A percentile compares a stretch with the other conserved stretches of the same genome.
These are phyloP conservation scores for Metacarcinus magister DNA, from an alignment of 2,888 invertebrate species.

Conservation along the genomic window DNA sequence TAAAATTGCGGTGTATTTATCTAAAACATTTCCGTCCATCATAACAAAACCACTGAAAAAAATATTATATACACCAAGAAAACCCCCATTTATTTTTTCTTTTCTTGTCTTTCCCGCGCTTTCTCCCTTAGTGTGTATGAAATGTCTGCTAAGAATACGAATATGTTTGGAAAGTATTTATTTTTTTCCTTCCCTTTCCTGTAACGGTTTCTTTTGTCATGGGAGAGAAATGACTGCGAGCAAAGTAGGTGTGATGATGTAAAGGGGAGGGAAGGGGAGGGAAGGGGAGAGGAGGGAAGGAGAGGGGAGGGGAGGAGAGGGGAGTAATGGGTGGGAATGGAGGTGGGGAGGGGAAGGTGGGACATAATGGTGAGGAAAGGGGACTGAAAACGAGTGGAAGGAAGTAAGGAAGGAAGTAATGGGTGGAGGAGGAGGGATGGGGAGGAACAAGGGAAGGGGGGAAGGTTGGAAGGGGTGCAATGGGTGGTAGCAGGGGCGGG, in stretches of 20 bases:
- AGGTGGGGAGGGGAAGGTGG: not conserved
- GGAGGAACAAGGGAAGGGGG: too few species aligned
- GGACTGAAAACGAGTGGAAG: not conserved
- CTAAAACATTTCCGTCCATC: not conserved
- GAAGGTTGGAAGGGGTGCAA: not conserved
- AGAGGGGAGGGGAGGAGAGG: not conserved
- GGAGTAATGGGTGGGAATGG: not conserved
- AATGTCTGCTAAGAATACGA: not conserved
- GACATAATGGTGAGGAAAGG: constrained; percentile 15
- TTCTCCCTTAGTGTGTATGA: not conserved
- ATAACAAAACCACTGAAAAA: not conserved
- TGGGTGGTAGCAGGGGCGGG: constrained; percentile 13
- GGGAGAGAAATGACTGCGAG: not conserved
- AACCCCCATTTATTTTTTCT: not conserved
- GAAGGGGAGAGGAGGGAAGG: not conserved
- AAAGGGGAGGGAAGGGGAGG: not conserved
- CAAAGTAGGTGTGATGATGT: constrained; percentile 29
- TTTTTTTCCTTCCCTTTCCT: not conserved
- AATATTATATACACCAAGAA: not conserved
- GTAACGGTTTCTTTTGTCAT: constrained; percentile 7
- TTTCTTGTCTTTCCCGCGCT: not conserved
- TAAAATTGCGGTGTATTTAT: not conserved
- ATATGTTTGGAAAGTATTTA: not conserved
- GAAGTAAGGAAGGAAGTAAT: not conserved
- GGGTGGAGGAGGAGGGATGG: not conserved